Percentiles rank a stretch among this genome's conserved stretches.
Evolutionary conservation across 2,888 invertebrate species (phyloP).

Genomic region (Colostygia pectinataria): DNA sequence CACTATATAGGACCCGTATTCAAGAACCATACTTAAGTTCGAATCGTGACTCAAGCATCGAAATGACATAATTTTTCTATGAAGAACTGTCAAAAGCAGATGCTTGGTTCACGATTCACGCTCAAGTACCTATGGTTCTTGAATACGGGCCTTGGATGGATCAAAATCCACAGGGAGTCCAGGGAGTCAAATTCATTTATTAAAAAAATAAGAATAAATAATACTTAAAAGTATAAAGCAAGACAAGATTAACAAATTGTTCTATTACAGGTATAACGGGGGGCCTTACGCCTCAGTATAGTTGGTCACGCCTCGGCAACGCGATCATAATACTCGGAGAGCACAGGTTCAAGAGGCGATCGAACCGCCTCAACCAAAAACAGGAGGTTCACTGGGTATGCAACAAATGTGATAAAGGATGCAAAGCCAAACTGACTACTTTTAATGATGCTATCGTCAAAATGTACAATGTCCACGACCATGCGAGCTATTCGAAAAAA

Average conservation of each 20-base stretch:
- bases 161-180: too few relatives aligned
- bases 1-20: too few relatives aligned
- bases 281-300: slow-evolving; percentile 57
- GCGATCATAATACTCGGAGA: slow-evolving; percentile 72
- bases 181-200: too few relatives aligned
- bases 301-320: slow-evolving; percentile 73
- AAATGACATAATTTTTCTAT: too few relatives aligned
- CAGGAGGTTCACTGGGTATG: slow-evolving; percentile 75
- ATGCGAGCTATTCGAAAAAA: slow-evolving; percentile 42
- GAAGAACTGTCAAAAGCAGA: too few relatives aligned
- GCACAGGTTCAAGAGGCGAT: slow-evolving; percentile 72
- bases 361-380: slow-evolving; percentile 62
- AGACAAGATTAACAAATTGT: neutral
- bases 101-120: too few relatives aligned
- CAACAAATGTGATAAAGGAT: slow-evolving; percentile 72
- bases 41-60: too few relatives aligned
- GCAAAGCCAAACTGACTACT: slow-evolving; percentile 71
- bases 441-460: slow-evolving; percentile 69
- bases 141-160: too few relatives aligned
- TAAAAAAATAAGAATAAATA: too few relatives aligned
- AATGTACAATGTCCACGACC: slow-evolving; percentile 67
- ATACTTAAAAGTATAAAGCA: too few relatives aligned
- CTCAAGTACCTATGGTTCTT: too few relatives aligned
- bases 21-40: too few relatives aligned
- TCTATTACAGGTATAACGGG: slow-evolving; percentile 37